Base-by-base conservation (phyloP, 2,113 vertebrate species). In the Pseudopipra pipra region DNA sequence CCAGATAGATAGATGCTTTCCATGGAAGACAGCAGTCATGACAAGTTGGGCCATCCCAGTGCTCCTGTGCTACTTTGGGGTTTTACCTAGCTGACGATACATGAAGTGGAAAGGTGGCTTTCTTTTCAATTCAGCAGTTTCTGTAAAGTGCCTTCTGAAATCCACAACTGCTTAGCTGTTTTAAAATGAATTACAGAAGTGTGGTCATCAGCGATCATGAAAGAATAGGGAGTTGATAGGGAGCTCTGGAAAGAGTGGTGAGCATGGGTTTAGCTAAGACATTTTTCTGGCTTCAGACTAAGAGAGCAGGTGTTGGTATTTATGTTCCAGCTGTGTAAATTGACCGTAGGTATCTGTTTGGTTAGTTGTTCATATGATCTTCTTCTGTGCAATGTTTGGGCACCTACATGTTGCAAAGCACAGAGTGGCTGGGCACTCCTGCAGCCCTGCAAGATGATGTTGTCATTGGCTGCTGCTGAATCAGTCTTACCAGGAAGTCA, bases 381-480 rank as follows among this genome's bases (percentile, higher is more conserved):
- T 67, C 41, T 89, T 70, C 27, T 35, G 43, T 70, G 27, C 43
- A 67, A 16, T 0, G 1, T 77, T 67, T 96, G 79, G 68, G 51
- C 61, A 88, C 56, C 78, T 88, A 33, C 35, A 23, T 56, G 85
- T 41, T 10, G 14, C 55, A 62, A 30, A 84, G 47, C 47, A 41
- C 39, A 56, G 66, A 62, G 43, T 66, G 74, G 13, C 33, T 24
- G 56, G 44, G 47, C 52, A 47, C 22, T 74, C 12, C 4, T 65
- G 61, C 35, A 61, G 41, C 78, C 31, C 33, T 30, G 21, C 8
- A 25, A 22, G 55, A 12, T 33, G 55, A 44, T 86, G 46, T 92
- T 94, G 51, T n/a, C 77, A 58, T 80, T 95, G 86, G 49, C 96
- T 82, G 65, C 76, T 84, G 65, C 85, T 89, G 72, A 91, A 79